Base-by-base conservation (phyloP, 2,113 vertebrate genomes). In the Tragulus kanchil region DNA sequence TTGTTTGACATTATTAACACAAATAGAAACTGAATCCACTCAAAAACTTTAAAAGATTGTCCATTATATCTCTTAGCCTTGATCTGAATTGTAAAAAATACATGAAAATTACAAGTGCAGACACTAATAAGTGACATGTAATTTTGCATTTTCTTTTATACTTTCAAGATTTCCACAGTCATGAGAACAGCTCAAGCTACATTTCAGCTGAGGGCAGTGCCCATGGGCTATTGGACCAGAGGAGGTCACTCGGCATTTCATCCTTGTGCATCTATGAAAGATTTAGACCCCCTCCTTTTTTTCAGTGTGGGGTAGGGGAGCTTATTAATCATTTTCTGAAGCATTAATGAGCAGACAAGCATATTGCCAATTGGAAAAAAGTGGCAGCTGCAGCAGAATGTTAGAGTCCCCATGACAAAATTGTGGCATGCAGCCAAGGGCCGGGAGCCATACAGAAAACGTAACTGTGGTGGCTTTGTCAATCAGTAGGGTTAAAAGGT, bases 321-420 rank as follows among this genome's bases (percentile, higher is more conserved):
- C 50, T 71, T 97, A 96, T 93, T 94, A 90, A 95, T 97, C 90
- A 97, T 88, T 93, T 97, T 95, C 69, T 45, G 82, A 93, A 97
- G 84, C 54, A 90, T 92, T 82, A 95, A 82, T 77, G 56, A 61
- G 92, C 71, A 96, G 73, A 88, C 81, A 94, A 97, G 85, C 85
- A 77, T 42, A 58, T 19, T 79, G 65, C 45, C 61, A 92, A 75
- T 81, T 94, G 87, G 65, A 19, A 5, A 86, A 90, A 94, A 94
- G 73, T 62, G 61, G 73, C 87, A 96, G 81, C 42, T 73, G 48
- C 69, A 52, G 59, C 86, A 96, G 54, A 89, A 92, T 78, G 67
- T 26, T 26, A 85, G 86, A 87, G 21, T 4, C 36, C n/a, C 50
- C 82, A 82, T 95, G 90, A 95, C 54, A 64, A 4, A 42, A 62